phyloP scores from a whole-genome alignment of 2,888 invertebrate genomes.

The Sinhomidia bicolor region DNA sequence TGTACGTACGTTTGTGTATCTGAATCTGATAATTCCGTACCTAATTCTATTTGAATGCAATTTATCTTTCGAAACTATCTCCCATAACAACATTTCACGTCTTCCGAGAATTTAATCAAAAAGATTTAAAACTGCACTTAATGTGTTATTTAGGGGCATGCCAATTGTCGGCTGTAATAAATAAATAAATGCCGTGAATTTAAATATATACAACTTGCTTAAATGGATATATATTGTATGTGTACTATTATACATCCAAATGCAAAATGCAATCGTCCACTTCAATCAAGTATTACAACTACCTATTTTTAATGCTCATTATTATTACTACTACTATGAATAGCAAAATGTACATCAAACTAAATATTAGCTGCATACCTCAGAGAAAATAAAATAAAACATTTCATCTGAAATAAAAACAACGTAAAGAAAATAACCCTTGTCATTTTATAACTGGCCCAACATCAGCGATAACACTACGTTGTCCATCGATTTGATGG shows the following conservation, averaged over 20 bases:
- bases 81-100: not conserved
- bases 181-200: not conserved
- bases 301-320: no score
- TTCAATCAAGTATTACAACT: not conserved
- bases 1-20: no score
- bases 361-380: constrained; percentile 9
- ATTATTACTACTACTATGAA: not conserved
- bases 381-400: constrained; percentile 8
- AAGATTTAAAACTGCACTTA: not conserved
- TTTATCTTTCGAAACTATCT: not conserved
- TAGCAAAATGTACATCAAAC: not conserved
- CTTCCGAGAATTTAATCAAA: not conserved
- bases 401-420: not conserved
- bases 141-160: not conserved
- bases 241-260: not conserved
- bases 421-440: constrained; percentile 12
- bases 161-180: not conserved
- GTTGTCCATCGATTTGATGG: constrained; percentile 4
- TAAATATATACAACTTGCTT: not conserved
- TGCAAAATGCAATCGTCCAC: not conserved
- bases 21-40: no score
- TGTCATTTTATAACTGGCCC: constrained; percentile 44
- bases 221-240: not conserved
- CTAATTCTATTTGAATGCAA: constrained; percentile 6
- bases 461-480: not conserved